Evolutionary conservation across 2,113 vertebrate genomes (phyloP), one percentile per base, ranked within the genome.

Genomic region (Anarrhichthys ocellatus): DNA sequence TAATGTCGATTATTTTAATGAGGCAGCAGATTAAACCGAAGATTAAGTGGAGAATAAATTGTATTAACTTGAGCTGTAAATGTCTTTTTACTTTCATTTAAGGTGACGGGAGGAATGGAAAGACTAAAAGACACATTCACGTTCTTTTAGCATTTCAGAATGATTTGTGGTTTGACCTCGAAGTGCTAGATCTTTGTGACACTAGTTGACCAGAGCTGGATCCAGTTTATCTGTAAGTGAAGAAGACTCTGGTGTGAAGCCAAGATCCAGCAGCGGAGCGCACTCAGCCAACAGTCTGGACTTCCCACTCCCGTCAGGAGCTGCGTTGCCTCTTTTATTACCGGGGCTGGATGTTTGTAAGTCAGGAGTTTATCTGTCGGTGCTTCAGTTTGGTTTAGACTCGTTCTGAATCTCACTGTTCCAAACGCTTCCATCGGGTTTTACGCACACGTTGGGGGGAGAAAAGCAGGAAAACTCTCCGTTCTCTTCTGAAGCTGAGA

Each of bases 221-320:
- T 79, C 58, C 50, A 66, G 70, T 75, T 36, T 65, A 38, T 82
- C 17, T 69, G 0, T 3, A 27, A 54, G 40, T 24, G 22, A 40
- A 67, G 61, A 2, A n/a, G 80, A 70, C 36, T 65, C 22, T 64
- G 61, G 62, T 74, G 63, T 11, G 36, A 58, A 52, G 64, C 81
- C 68, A 81, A 34, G 36, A 61, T 81, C 48, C 81, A 69, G 59
- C 78, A 73, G 69, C 67, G 66, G 50, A 44, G 32, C 42, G 8
- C 44, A 6, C 34, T 0, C 38, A 63, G 27, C 34, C 65, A 73
- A 32, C 11, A 42, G 50, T 36, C n/a, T 61, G 52, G 77, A 81
- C 87, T 27, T 71, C 84, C 71, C 56, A 40, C 80, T 79, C 10
- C 44, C 5, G 34, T 20, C 50, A 80, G 44, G 17, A 56, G 58